Evolutionary conservation across 2,797 vertebrate species (phyloP).

Genomic region (Platyrinchus mystaceus): DNA sequence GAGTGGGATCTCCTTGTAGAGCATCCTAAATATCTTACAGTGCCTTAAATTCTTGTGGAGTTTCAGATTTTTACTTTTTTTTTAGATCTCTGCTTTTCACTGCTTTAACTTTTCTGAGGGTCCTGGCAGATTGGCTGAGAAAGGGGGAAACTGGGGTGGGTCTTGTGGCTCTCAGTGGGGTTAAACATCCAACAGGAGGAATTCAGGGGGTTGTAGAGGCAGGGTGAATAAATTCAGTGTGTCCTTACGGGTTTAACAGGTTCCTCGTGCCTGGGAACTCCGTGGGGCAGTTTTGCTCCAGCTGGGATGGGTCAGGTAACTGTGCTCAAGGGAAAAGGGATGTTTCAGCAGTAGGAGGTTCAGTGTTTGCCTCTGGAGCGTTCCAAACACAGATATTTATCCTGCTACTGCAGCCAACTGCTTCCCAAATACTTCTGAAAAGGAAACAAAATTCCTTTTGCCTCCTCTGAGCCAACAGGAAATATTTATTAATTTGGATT

Average conservation of each 20-base stretch:
- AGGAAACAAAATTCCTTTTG: not conserved
- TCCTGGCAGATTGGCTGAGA: not conserved
- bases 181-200: not conserved
- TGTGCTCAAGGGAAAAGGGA: not conserved
- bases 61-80: not conserved
- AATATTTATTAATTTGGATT: not conserved
- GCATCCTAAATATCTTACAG: accelerated
- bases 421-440: not conserved
- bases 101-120: not conserved
- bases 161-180: not conserved
- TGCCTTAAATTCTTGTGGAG: not conserved
- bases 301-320: not conserved
- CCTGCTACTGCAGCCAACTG: not conserved
- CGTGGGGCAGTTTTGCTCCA: not conserved
- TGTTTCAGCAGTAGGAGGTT: not conserved
- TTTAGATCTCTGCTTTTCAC: not conserved
- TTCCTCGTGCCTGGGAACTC: not conserved
- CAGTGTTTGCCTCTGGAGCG: not conserved
- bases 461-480: slow-evolving; percentile 22
- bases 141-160: not conserved
- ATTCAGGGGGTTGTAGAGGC: accelerated
- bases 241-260: not conserved
- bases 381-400: not conserved
- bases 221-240: not conserved
- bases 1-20: not conserved